Percentiles rank a stretch among this genome's conserved stretches.
Conservation (phyloP, 2,888 invertebrate genomes). For the Smittia aterrima region DNA sequence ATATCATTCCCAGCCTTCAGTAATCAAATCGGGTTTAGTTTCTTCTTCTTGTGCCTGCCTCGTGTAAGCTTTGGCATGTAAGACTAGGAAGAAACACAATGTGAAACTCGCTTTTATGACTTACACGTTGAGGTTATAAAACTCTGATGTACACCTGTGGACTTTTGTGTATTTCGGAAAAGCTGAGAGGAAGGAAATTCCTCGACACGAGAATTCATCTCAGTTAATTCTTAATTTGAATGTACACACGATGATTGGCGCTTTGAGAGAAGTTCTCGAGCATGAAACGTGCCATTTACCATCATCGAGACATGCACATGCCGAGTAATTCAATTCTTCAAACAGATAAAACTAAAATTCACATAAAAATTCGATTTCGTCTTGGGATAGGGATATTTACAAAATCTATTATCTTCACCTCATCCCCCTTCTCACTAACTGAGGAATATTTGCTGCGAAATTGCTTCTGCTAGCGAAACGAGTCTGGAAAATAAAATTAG, state of each 20-base stretch:
- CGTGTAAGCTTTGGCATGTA: not conserved
- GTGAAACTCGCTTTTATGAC: slow-evolving; percentile 40
- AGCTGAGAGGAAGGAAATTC: too few species aligned
- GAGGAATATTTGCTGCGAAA: not conserved
- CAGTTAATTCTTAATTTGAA: slow-evolving; percentile 34
- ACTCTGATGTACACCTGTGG: slow-evolving; percentile 36
- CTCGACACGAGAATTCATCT: slow-evolving; percentile 10
- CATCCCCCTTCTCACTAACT: too few species aligned
- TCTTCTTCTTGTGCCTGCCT: not conserved
- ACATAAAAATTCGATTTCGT: slow-evolving; percentile 10
- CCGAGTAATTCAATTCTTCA: not conserved
- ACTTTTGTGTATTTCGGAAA: slow-evolving; percentile 8
- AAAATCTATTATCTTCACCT: slow-evolving; percentile 4
- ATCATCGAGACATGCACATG: not conserved
- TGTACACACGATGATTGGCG: too few species aligned
- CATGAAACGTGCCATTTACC: not conserved
- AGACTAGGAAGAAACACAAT: not conserved
- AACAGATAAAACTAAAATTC: slow-evolving; percentile 14
- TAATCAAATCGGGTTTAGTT: slow-evolving; percentile 21
- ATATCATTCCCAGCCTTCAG: slow-evolving; percentile 6
- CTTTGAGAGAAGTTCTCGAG: not conserved
- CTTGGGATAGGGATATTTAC: not conserved
- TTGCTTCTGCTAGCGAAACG: not conserved
- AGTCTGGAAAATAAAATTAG: slow-evolving; percentile 38
- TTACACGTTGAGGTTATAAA: slow-evolving; percentile 41